These are phyloP conservation scores for Drosophila nannoptera DNA, from an alignment of 1,140 invertebrate genomes.

Conservation along the genomic window DNA sequence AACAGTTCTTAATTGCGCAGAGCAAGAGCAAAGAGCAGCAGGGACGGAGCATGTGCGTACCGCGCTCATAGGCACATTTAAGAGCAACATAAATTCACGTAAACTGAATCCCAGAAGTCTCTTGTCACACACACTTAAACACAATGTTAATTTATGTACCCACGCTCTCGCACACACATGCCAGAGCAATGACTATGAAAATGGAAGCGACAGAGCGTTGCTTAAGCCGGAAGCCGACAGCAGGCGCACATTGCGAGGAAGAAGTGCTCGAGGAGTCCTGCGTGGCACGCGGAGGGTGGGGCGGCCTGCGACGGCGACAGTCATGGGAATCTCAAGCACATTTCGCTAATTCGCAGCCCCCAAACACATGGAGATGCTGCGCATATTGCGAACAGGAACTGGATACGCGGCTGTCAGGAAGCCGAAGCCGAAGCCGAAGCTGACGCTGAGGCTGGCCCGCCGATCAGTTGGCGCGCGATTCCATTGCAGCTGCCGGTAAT, in stretches of 20 bases:
- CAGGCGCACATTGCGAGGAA: constrained; percentile 40
- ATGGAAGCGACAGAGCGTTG: constrained; percentile 73
- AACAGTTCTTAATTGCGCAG: constrained; percentile 60
- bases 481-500: constrained; percentile 29
- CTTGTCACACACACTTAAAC: constrained; percentile 75
- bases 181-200: constrained; percentile 59
- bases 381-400: not conserved
- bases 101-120: constrained; percentile 72
- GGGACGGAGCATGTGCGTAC: not conserved
- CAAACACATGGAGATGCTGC: constrained; percentile 28
- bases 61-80: constrained; percentile 55
- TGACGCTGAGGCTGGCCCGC: constrained; percentile 18
- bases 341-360: constrained; percentile 62
- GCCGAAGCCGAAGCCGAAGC: no score
- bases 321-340: constrained; percentile 61
- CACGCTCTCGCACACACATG: constrained; percentile 19
- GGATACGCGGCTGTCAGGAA: constrained; percentile 28
- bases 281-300: not conserved
- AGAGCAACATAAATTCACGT: constrained; percentile 70
- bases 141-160: constrained; percentile 76
- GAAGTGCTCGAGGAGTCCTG: constrained; percentile 41
- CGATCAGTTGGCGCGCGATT: constrained; percentile 57
- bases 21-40: no score
- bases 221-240: constrained; percentile 69
- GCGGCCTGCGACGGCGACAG: constrained; percentile 31